Evolutionary conservation across 2,888 invertebrate genomes (phyloP), one percentile per base, ranked within the genome.

Genomic region (Amphimallon solstitiale): DNA sequence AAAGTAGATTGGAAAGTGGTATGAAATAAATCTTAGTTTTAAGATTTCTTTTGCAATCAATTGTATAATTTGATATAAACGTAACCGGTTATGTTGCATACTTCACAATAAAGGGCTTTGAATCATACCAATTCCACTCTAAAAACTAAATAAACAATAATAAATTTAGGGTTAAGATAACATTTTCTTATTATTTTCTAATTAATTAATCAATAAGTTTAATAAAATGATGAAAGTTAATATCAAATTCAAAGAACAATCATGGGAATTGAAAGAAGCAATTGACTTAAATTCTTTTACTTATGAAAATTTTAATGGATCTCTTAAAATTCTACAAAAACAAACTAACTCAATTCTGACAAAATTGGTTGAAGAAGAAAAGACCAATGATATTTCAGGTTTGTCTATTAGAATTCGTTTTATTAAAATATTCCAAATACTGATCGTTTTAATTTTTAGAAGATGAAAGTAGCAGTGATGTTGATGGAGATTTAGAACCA

Each of bases 211-310:
- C 29, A n/a, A n/a, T n/a, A 29, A 34, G 9, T 9, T 17, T 12
- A 15, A 12, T 29, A 45, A 64, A 56, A 62, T 62, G 61, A 61
- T 66, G 35, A 66, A 66, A 46, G 54, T 66, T 15, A 17, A 62
- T 19, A 62, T 66, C 19, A 49, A 38, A 17, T 17, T 37, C 21
- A 52, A 62, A 14, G 43, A 40, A 2, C 51, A 54, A 40, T 37
- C 37, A 1, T 66, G 45, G 43, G 23, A 35, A 40, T 17, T 62
- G 4, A 45, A 40, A n/a, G 62, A 66, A 23, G 7, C 14, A 5
- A 6, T 61, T 21, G 23, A 40, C 14, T 45, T 37, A 40, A 14
- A 21, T 6, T 23, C 49, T 0, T 34, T 15, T 5, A 62, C 35
- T 21, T 19, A 49, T 29, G 19, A 40, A 15, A 19, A 52, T 46